Evolutionary conservation across 2,888 invertebrate species (phyloP).

Genomic region (Andrena marginata): DNA sequence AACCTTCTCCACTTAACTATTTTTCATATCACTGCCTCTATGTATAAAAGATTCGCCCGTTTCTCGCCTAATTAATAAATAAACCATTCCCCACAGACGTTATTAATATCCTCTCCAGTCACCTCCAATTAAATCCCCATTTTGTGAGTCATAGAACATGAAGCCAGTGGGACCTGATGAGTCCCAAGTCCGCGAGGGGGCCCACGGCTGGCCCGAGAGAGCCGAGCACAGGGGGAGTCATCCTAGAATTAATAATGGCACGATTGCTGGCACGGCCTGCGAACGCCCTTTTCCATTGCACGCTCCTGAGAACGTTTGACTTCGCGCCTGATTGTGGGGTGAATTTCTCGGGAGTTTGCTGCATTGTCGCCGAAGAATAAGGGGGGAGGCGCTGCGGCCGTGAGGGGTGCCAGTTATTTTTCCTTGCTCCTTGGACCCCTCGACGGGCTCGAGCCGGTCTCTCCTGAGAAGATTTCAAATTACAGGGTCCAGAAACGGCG

Average conservation of each 20-base stretch:
- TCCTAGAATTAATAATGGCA: constrained; percentile 62
- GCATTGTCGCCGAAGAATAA: constrained; percentile 82
- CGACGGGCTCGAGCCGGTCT: constrained; percentile 55
- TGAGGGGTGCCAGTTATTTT: constrained; percentile 70
- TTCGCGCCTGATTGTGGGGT: constrained; percentile 84
- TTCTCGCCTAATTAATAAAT: too few relatives aligned
- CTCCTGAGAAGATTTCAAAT: constrained; percentile 83
- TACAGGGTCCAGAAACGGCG: constrained; percentile 74
- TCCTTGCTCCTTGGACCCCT: constrained; percentile 50
- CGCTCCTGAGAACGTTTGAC: constrained; percentile 83
- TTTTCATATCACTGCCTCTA: too few relatives aligned
- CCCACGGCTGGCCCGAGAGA: background rate
- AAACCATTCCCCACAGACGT: too few relatives aligned
- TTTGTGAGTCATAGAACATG: too few relatives aligned
- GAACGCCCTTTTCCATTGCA: constrained; percentile 60
- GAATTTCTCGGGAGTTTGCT: constrained; percentile 84
- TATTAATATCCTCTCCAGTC: too few relatives aligned
- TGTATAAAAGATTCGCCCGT: too few relatives aligned
- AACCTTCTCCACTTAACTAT: too few relatives aligned
- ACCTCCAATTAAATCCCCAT: too few relatives aligned
- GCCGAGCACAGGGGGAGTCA: background rate
- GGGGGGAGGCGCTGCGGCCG: constrained; percentile 83
- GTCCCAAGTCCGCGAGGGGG: background rate
- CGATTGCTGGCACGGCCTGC: constrained; percentile 65
- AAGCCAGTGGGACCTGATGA: too few relatives aligned